Evolutionary conservation across 2,797 vertebrate species (phyloP).

Genomic region (Carcharodon carcharias): DNA sequence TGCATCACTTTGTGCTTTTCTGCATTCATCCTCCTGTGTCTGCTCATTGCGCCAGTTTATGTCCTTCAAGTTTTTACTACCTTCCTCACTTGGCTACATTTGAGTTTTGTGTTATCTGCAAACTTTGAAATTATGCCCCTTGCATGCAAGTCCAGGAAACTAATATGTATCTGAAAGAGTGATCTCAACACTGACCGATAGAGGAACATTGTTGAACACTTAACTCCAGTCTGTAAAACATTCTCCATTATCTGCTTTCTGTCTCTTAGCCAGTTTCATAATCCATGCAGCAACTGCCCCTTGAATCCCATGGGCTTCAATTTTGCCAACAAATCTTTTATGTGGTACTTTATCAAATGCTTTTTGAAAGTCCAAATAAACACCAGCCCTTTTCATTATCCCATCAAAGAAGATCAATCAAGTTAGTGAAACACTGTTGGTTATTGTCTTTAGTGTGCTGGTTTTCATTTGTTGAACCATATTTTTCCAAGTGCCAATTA

Average conservation of each 20-base stretch:
- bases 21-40: background rate
- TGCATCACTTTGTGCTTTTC: background rate
- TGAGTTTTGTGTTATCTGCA: background rate
- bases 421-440: background rate
- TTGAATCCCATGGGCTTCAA: background rate
- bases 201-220: too few relatives aligned
- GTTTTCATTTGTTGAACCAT: background rate
- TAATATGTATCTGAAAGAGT: background rate
- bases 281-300: background rate
- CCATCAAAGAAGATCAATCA: background rate
- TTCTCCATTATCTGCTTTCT: background rate
- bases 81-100: background rate
- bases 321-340: background rate
- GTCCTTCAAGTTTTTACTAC: background rate
- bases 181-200: background rate
- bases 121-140: background rate
- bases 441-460: background rate
- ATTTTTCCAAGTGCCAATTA: background rate
- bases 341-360: background rate
- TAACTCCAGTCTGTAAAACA: background rate
- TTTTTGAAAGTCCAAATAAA: background rate
- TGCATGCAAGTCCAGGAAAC: background rate
- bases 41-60: background rate
- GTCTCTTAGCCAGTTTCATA: background rate
- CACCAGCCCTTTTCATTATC: background rate